These are phyloP conservation scores for Aurelia aurita complex sp. Pacific DNA, from an alignment of 30 jellyfish, hydroid and myxozoan genomes.

Conservation along the genomic window DNA sequence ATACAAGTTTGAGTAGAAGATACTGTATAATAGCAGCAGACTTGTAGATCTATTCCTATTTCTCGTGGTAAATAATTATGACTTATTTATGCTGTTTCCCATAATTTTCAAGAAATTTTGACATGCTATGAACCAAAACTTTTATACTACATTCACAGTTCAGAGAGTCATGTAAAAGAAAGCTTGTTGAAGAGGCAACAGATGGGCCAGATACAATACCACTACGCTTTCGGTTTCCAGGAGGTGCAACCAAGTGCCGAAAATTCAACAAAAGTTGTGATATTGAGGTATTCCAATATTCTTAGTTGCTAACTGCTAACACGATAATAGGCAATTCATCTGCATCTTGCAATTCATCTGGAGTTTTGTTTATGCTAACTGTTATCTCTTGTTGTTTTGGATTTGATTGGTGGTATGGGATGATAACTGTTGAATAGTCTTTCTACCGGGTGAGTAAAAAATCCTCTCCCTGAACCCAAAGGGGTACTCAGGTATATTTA, in stretches of 20 bases:
- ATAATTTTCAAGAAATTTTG: not conserved
- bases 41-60: too few species aligned
- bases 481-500: not conserved
- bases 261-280: not conserved
- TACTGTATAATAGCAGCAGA: too few species aligned
- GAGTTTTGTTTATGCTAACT: not conserved
- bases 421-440: constrained; percentile 1
- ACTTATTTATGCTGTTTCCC: not conserved
- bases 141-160: constrained; percentile 9
- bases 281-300: constrained; percentile 5
- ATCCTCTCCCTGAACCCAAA: not conserved
- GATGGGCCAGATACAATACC: constrained; percentile 14
- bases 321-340: constrained; percentile 4
- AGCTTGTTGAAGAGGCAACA: constrained; percentile 1
- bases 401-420: constrained; percentile 4
- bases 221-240: constrained; percentile 14
- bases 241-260: constrained; percentile 12
- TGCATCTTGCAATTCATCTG: not conserved
- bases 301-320: constrained; percentile 1
- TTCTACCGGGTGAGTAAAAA: not conserved
- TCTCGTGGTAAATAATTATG: too few species aligned
- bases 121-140: constrained; percentile 10
- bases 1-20: too few species aligned
- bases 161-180: constrained; percentile 4
- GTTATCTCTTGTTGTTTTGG: constrained; percentile 6